Base-by-base conservation (phyloP, 2,888 invertebrate species). In the Hoplodrina blanda region DNA sequence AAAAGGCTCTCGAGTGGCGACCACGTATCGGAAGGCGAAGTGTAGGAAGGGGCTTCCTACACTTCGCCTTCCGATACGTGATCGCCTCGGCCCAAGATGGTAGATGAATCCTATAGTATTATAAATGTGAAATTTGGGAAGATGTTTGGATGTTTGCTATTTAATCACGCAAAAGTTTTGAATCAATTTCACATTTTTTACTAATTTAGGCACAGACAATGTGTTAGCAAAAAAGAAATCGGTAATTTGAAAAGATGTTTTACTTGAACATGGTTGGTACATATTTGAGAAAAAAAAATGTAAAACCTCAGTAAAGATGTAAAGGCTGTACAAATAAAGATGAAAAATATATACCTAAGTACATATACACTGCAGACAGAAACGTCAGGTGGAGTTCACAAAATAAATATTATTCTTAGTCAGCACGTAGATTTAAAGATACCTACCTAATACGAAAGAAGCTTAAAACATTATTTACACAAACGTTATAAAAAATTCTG, bases 271-370 rank as follows among this genome's bases (percentile, higher is more conserved):
- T 46, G 17, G 17, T 17, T 46, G 17, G 17, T 17, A 8, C 13
- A 46, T 5, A 11, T 11, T 19, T 8, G 4, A 37, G 6, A 52
- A 7, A 20, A 11, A n/a, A 61, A 62, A 20, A 13, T 46, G 17
- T 6, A 60, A 30, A 19, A n/a, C 46, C 50, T n/a, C 25, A 17
- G 2, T 37, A 52, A 37, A 52, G 4, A 62, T 11, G 62, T 20
- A 52, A 59, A 59, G 13, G 25, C 41, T 30, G n/a, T 30, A 44
- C n/a, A 25, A 62, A 62, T 6, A 44, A 62, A 19, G 15, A 41
- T 19, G 3, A n/a, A 13, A 25, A 8, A 62, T 6, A 41, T 13
- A 57, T 46, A 63, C n/a, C 15, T 15, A 44, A 19, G n/a, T 15
- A 41, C 41, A 33, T 7, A 33, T 41, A 25, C 25, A 25, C 8